Evolutionary conservation across 2,797 vertebrate genomes (phyloP).

Genomic region (Pseudochromis fuscus): DNA sequence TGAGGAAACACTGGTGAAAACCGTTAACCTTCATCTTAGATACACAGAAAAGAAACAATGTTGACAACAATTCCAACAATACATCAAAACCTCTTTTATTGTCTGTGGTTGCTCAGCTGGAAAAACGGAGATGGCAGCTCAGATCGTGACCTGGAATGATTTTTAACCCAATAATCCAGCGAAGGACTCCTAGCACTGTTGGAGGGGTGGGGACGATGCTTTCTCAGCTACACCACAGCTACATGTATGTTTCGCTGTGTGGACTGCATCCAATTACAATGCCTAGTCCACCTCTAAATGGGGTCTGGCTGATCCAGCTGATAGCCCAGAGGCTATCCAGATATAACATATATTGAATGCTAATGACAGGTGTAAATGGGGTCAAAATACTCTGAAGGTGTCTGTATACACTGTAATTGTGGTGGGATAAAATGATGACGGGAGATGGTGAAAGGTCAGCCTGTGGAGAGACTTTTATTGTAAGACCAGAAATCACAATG

Average conservation of each 20-base stretch:
- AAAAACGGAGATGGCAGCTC: conserved; percentile 65
- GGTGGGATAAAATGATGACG: too few relatives aligned
- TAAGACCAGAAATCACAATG: too few relatives aligned
- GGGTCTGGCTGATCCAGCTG: background rate
- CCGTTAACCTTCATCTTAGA: conserved; percentile 65
- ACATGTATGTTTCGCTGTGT: background rate
- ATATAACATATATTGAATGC: background rate
- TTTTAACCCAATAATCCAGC: conserved; percentile 68
- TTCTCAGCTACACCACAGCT: conserved; percentile 28
- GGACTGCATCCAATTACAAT: background rate
- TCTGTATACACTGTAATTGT: too few relatives aligned
- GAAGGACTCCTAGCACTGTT: conserved; percentile 39
- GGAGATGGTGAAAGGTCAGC: too few relatives aligned
- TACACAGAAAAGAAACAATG: conserved; percentile 47
- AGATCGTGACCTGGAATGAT: conserved; percentile 63
- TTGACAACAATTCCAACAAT: conserved; percentile 62
- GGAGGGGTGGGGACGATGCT: conserved; percentile 22
- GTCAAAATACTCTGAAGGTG: background rate
- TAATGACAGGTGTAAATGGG: background rate
- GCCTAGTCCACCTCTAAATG: background rate
- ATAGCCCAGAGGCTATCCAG: background rate
- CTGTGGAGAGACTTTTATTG: too few relatives aligned
- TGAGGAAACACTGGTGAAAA: conserved; percentile 40
- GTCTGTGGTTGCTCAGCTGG: conserved; percentile 53
- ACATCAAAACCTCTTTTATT: conserved; percentile 73